Base-by-base conservation (phyloP, 2,797 vertebrate genomes). In the Anabas testudineus region DNA sequence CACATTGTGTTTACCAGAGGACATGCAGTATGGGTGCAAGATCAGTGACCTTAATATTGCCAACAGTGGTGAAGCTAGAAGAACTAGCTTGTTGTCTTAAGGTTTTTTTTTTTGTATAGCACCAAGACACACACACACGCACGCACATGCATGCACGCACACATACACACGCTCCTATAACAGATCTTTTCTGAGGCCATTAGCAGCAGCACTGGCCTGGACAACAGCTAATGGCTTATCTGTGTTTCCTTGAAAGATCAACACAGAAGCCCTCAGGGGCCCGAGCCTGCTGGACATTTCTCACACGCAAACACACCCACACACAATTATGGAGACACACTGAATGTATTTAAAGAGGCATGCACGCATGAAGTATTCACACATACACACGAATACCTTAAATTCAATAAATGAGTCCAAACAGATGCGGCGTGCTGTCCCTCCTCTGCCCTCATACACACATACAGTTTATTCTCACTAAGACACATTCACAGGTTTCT, bases 231-330 rank as follows among this genome's bases (percentile, higher is more conserved):
- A 86, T 87, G 82, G 80, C 52, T 69, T 70, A 73, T 81, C 76
- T 82, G 69, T 86, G 82, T 83, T 86, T 55, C 70, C 68, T 70
- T 70, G 76, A 86, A 76, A 71, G 64, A 66, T 72, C 57, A 6
- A 15, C 53, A 60, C 32, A n/a, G 28, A 63, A 21, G 26, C 68
- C 71, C 71, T 47, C 30, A 63, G 66, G 65, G 58, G 66, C 30
- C 13, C 26, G 12, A n/a, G 54, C 13, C 26, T 9, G 22, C 28
- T 65, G 48, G 63, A 76, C 66, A 60, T 37, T 21, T 76, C 52
- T 43, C 60, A 57, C 61, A 47, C 37, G 47, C 1, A 43, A 45
- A 55, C 57, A 55, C 28, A 24, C 34, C 41, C 47, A 14, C 0
- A 67, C 47, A 59, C 70, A 69, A 71, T 18, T 5, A 14, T 14